Evolutionary conservation across 2,797 vertebrate genomes (phyloP), one percentile per base, ranked within the genome.

Genomic region (Erithacus rubecula): DNA sequence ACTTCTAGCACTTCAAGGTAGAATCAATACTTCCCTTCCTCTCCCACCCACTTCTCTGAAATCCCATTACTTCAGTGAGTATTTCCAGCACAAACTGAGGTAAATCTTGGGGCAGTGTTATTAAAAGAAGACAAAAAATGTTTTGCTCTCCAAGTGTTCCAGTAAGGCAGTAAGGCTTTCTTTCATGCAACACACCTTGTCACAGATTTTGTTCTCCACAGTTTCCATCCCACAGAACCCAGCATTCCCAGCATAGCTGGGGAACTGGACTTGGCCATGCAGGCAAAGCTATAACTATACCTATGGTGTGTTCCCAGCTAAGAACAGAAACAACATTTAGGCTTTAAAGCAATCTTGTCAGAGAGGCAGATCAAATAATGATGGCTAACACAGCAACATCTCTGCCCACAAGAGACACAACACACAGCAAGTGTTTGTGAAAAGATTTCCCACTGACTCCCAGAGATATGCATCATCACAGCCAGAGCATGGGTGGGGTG

Each of bases 351-450:
- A 93, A 84, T 88, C 95, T 96, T 97, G 96, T 97, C 95, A 93
- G 95, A 86, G 91, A 93, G 63, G 85, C 76, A 96, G 94, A 96
- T 97, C 96, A 96, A 94, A 78, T 96, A 96, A 95, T 92, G 89
- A 96, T 90, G 92, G 87, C 95, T 94, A 97, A 94, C 94, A 74
- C 94, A 94, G 94, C 96, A 96, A 91, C 79, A 95, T 96, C 94
- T 90, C 94, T 96, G 37, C 96, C 96, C 96, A 95, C 96, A 97
- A 96, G 87, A 96, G 92, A 93, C 95, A 96, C 94, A 97, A 97
- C 93, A 92, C 93, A 94, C 78, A 80, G 84, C 20, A 10, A 87
- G 84, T 93, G 94, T 95, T 96, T 97, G 89, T 94, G 91, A 89
- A 95, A 91, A 96, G 95, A 92, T 96, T 93, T 92, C 95, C 96